A percentile compares a stretch with the other conserved stretches of the same genome.
These are phyloP conservation scores for Apamea sordens DNA, from an alignment of 2,888 invertebrate genomes.

Conservation along the genomic window DNA sequence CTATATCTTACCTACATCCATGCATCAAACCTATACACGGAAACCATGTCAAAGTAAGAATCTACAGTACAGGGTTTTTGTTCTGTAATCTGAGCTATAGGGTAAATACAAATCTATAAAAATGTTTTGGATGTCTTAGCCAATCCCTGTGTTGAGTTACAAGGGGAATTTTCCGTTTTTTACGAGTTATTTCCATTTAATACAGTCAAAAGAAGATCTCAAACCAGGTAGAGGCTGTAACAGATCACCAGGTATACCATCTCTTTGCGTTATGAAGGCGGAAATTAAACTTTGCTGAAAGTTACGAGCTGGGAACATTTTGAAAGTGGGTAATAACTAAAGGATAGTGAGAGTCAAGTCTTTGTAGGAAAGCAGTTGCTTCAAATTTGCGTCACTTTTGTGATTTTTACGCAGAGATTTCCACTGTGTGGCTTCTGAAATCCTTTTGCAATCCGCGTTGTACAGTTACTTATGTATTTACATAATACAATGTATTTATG, in stretches of 20 bases:
- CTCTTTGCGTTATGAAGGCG: slow-evolving; percentile 45
- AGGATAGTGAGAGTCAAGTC: slow-evolving; percentile 21
- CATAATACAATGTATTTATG: slow-evolving; percentile 2
- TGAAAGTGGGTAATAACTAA: slow-evolving; percentile 49
- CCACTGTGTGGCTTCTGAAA: slow-evolving; percentile 9
- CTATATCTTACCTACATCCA: slow-evolving; percentile 2
- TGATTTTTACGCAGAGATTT: not conserved
- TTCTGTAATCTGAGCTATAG: not conserved
- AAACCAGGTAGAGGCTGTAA: slow-evolving; percentile 7
- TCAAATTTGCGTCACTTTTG: slow-evolving; percentile 4
- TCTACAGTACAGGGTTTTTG: not conserved
- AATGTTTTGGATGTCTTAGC: not conserved
- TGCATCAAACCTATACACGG: not conserved
- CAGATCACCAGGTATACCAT: slow-evolving; percentile 44
- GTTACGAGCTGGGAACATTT: slow-evolving; percentile 49
- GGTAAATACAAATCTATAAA: not conserved
- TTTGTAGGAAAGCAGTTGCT: not conserved
- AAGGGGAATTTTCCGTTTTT: not conserved
- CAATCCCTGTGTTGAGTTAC: slow-evolving; percentile 10
- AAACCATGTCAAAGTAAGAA: not conserved
- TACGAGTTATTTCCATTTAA: slow-evolving; percentile 37
- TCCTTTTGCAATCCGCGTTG: not conserved
- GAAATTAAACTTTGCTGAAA: slow-evolving; percentile 56
- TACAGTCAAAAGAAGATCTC: slow-evolving; percentile 10
- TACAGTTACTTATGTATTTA: not conserved